A percentile compares a stretch with the other conserved stretches of the same genome.
phyloP scores from a whole-genome alignment of 1,140 invertebrate species.

The Penaeus vannamei region DNA sequence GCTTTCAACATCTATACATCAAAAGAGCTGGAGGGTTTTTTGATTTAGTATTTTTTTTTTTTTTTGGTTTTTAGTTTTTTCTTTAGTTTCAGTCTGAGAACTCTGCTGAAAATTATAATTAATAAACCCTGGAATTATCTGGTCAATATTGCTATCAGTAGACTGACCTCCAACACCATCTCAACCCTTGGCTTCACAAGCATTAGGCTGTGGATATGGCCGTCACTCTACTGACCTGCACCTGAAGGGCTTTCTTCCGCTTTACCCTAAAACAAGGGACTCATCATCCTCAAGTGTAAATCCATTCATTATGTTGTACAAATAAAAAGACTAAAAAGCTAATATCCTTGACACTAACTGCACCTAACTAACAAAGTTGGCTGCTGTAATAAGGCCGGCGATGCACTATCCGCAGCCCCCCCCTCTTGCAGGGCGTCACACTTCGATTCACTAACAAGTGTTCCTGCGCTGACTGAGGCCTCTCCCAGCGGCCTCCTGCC shows the following conservation, averaged over 20 bases:
- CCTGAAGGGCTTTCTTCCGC: constrained; percentile 5
- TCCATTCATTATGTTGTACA: constrained; percentile 34
- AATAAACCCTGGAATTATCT: constrained; percentile 25
- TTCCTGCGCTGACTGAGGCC: neutral
- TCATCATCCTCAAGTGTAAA: constrained; percentile 20
- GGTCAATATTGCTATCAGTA: neutral
- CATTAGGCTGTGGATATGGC: too few relatives aligned
- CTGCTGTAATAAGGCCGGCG: constrained; percentile 21
- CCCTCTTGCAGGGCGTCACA: neutral
- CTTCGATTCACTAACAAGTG: neutral
- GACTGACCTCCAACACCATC: too few relatives aligned
- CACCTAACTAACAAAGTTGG: constrained; percentile 40
- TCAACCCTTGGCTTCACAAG: too few relatives aligned
- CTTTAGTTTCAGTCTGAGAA: too few relatives aligned
- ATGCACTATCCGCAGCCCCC: neutral
- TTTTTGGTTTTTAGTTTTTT: too few relatives aligned
- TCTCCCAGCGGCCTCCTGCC: neutral
- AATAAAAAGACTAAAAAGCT: constrained; percentile 37
- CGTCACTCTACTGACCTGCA: neutral
- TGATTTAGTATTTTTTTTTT: constrained; percentile 2
- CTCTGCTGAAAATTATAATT: neutral
- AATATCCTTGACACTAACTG: constrained; percentile 59
- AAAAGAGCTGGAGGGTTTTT: constrained; percentile 55
- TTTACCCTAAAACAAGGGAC: neutral
- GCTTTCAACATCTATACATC: constrained; percentile 25